phyloP scores from a whole-genome alignment of 2,888 invertebrate genomes.

The Diploptera punctata region DNA sequence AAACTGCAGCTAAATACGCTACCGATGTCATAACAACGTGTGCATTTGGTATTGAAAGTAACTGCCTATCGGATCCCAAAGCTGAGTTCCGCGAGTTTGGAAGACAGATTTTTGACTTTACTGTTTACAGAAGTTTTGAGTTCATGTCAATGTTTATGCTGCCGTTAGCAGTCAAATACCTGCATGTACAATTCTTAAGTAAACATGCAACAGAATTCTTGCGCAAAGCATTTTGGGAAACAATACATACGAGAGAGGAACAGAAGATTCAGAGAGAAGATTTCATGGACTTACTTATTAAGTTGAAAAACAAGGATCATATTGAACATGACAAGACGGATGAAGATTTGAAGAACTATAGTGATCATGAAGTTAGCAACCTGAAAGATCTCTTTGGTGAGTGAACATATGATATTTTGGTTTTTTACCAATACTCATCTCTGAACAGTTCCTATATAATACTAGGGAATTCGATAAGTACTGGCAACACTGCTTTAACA shows the following conservation, averaged over 20 bases:
- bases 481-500: too few species aligned
- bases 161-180: background rate
- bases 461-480: too few species aligned
- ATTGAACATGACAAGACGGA: background rate
- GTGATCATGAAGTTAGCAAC: too few species aligned
- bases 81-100: constrained; percentile 34
- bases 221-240: constrained; percentile 11
- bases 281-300: constrained; percentile 22
- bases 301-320: constrained; percentile 14
- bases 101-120: background rate
- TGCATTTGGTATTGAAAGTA: constrained; percentile 30
- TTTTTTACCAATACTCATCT: too few species aligned
- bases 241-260: constrained; percentile 15
- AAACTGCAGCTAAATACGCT: background rate
- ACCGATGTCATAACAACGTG: constrained; percentile 33
- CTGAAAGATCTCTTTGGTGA: too few species aligned
- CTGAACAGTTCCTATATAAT: too few species aligned
- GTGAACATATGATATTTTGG: too few species aligned
- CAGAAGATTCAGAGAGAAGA: constrained; percentile 14
- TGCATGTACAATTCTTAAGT: background rate
- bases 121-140: constrained; percentile 17
- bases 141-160: constrained; percentile 7
- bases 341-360: background rate
- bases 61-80: constrained; percentile 29
- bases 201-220: background rate